phyloP scores from a whole-genome alignment of 2,888 invertebrate genomes.

The Gibbula magus region DNA sequence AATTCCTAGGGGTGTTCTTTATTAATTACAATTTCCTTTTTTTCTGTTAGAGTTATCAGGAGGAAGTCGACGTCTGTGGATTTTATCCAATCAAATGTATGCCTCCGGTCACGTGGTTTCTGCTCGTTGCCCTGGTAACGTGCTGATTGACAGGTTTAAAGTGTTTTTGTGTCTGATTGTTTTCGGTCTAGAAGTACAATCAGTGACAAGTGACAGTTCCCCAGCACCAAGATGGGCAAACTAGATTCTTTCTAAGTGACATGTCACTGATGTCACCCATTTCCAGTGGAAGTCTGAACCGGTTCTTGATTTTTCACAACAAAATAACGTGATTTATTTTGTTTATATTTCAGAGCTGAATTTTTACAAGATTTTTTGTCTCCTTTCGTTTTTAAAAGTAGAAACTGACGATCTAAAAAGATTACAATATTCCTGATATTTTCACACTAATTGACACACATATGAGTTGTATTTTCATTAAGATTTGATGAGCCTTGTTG shows the following conservation, averaged over 20 bases:
- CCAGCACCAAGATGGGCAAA: background rate
- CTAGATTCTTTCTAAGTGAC: background rate
- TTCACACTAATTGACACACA: no score
- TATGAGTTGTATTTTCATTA: no score
- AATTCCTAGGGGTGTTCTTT: background rate
- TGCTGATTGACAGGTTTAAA: background rate
- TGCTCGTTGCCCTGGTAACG: background rate
- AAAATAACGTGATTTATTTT: background rate
- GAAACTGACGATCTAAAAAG: no score
- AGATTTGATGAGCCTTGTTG: no score
- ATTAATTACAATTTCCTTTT: background rate
- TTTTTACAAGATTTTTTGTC: no score
- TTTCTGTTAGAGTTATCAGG: background rate
- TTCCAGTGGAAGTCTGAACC: background rate
- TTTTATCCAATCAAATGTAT: background rate
- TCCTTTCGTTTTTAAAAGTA: no score
- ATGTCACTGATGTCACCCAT: background rate
- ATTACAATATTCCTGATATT: no score
- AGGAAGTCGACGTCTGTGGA: background rate
- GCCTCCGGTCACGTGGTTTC: background rate
- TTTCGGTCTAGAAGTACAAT: background rate
- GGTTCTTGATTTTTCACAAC: background rate
- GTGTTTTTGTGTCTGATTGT: background rate
- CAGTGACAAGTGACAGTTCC: background rate
- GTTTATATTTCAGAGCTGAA: no score